Conservation (phyloP, 2,113 vertebrate genomes). For the Silurus glanis region DNA sequence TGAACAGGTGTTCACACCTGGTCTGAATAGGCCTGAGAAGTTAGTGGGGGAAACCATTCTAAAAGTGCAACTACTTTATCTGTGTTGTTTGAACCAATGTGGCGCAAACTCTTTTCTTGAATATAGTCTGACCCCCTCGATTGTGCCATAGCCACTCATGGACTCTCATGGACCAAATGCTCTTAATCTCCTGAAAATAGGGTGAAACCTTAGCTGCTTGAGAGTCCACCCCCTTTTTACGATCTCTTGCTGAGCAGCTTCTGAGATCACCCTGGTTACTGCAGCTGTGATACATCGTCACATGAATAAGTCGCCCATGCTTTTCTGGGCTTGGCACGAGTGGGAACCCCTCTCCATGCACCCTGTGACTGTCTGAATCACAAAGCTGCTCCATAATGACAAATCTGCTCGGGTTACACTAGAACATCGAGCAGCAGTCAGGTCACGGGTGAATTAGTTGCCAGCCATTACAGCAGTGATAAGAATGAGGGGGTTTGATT, state of each 20-base stretch:
- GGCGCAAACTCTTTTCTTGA: background rate
- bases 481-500: background rate
- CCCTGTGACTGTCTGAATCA: slow-evolving; percentile 11
- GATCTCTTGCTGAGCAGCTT: background rate
- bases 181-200: background rate
- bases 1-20: background rate
- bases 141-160: background rate
- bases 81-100: background rate
- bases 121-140: background rate
- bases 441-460: background rate
- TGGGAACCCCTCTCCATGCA: slow-evolving; percentile 1
- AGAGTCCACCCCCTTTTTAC: background rate
- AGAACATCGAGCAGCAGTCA: background rate
- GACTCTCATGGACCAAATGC: background rate
- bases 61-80: background rate
- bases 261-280: background rate
- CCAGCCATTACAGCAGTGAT: background rate
- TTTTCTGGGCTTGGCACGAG: background rate
- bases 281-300: slow-evolving; percentile 22
- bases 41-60: background rate
- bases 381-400: background rate
- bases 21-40: background rate
- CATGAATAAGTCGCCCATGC: background rate
- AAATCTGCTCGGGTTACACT: background rate
- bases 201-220: background rate